Evolutionary conservation across 2,888 invertebrate genomes (phyloP).

Genomic region (Lasioglossum zephyrum): DNA sequence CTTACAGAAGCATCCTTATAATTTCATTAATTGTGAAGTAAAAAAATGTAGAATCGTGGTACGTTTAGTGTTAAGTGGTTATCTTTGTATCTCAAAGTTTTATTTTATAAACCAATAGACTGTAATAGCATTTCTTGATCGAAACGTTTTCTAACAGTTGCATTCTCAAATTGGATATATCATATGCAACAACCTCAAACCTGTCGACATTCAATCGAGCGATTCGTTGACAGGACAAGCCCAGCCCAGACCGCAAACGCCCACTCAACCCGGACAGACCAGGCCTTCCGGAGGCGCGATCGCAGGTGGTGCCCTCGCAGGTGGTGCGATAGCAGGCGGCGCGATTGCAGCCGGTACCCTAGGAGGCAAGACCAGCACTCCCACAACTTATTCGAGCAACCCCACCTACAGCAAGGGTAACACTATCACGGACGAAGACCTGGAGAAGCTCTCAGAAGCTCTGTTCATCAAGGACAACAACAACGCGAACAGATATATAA

Average conservation of each 20-base stretch:
- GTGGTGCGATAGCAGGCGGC: slow-evolving; percentile 60
- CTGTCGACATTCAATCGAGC: not conserved
- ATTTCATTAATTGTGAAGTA: too few relatives aligned
- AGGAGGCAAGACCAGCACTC: slow-evolving; percentile 50
- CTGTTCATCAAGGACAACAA: slow-evolving; percentile 90
- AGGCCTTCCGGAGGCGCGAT: slow-evolving; percentile 33
- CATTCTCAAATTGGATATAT: too few relatives aligned
- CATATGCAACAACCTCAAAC: not conserved
- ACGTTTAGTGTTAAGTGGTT: too few relatives aligned
- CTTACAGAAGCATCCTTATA: too few relatives aligned
- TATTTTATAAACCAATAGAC: too few relatives aligned
- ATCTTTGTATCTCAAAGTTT: too few relatives aligned
- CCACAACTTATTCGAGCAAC: slow-evolving; percentile 74
- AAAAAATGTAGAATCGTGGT: too few relatives aligned
- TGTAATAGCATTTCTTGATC: too few relatives aligned
- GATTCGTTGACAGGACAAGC: slow-evolving; percentile 30
- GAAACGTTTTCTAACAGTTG: too few relatives aligned
- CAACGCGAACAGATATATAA: slow-evolving; percentile 90
- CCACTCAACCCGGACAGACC: slow-evolving; percentile 46
- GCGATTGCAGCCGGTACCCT: slow-evolving; percentile 61
- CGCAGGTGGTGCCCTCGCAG: slow-evolving; percentile 32
- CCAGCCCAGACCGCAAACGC: slow-evolving; percentile 41
- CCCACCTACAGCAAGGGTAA: slow-evolving; percentile 82
- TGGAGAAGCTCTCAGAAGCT: slow-evolving; percentile 89
- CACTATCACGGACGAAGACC: slow-evolving; percentile 87